phyloP scores from a whole-genome alignment of 2,797 vertebrate species.

The Cryptoprocta ferox region DNA sequence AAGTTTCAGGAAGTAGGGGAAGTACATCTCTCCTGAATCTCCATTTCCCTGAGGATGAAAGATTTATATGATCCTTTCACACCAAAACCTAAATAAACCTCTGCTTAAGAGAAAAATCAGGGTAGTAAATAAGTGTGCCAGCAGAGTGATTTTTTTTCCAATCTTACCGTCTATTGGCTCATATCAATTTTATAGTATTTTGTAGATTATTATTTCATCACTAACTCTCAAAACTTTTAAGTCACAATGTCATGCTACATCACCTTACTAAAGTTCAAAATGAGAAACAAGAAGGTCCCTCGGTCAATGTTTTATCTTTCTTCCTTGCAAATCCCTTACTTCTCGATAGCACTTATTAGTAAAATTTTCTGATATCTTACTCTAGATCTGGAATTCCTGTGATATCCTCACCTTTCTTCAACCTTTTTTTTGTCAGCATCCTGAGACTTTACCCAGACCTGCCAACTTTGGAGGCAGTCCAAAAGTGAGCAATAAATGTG shows the following conservation, averaged over 20 bases:
- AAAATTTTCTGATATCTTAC: neutral
- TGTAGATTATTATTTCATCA: neutral
- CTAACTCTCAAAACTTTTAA: constrained; percentile 44
- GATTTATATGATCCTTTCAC: constrained; percentile 29
- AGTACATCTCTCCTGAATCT: neutral
- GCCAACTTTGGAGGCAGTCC: constrained; percentile 33
- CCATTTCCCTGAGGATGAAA: constrained; percentile 61
- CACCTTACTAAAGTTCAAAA: constrained; percentile 43
- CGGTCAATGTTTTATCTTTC: neutral
- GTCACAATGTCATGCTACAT: neutral
- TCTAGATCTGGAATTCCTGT: neutral
- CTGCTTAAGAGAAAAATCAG: constrained; percentile 46
- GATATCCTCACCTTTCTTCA: neutral
- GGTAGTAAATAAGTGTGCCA: neutral
- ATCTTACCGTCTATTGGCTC: neutral
- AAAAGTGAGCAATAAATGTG: constrained; percentile 49
- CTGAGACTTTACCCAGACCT: constrained; percentile 30
- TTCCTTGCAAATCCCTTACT: neutral
- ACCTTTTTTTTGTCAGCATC: neutral
- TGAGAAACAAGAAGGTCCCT: neutral
- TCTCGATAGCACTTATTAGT: neutral
- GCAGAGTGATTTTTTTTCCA: neutral
- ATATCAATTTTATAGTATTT: constrained; percentile 26
- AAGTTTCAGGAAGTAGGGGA: neutral
- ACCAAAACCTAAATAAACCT: constrained; percentile 61